Percentiles rank a stretch among this genome's conserved stretches.
Conservation (phyloP, 2,113 vertebrate genomes). For the Procapra przewalskii region DNA sequence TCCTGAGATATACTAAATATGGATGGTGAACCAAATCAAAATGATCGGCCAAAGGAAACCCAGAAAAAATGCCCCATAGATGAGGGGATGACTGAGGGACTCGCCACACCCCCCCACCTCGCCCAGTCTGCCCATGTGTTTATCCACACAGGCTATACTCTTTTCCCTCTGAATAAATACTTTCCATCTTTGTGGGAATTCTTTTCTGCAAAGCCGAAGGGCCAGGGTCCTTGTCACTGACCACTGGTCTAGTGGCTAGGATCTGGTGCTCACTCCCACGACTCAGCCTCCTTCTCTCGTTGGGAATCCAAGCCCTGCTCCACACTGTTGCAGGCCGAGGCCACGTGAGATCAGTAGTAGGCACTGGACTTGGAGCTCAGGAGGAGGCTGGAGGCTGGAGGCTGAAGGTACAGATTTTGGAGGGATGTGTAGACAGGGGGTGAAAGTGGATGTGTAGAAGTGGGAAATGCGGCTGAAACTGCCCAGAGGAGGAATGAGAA, state of each 20-base stretch:
- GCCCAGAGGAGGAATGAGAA: not conserved
- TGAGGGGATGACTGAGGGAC: not conserved
- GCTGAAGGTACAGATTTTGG: not conserved
- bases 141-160: not conserved
- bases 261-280: not conserved
- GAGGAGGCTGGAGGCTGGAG: not conserved
- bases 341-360: not conserved
- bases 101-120: fast-evolving
- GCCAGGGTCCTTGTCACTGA: not conserved
- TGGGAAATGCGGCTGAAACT: not conserved
- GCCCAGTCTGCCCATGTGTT: not conserved
- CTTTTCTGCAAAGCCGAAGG: not conserved
- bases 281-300: not conserved
- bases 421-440: not conserved
- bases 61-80: not conserved
- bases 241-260: not conserved
- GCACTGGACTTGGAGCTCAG: not conserved
- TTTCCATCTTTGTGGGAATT: not conserved
- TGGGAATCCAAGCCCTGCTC: not conserved
- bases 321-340: not conserved
- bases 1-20: not conserved
- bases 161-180: not conserved
- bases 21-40: not conserved
- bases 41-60: not conserved
- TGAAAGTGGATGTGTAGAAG: no score